Evolutionary conservation across 2,888 invertebrate species (phyloP).

Genomic region (Tortricodes alternella): DNA sequence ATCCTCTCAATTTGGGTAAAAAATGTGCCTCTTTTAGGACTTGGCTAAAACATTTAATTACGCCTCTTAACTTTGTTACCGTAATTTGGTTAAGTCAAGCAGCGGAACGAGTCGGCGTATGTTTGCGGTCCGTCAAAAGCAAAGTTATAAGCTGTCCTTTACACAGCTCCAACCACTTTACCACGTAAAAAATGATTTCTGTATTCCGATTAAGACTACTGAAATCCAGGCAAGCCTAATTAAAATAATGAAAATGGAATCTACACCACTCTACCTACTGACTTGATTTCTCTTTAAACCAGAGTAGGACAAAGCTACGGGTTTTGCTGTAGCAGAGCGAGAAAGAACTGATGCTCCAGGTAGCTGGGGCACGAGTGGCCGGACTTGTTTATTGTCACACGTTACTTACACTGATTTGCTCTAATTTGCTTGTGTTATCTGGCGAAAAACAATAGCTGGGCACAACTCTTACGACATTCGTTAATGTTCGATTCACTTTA

Average conservation of each 20-base stretch:
- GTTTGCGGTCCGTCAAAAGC: constrained; percentile 56
- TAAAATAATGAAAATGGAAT: constrained; percentile 25
- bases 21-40: background rate
- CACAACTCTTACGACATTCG: background rate
- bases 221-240: constrained; percentile 18
- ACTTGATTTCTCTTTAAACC: background rate
- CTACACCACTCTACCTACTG: constrained; percentile 2
- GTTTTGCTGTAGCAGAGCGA: background rate
- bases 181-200: no score
- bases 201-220: constrained; percentile 7
- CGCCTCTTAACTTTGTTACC: constrained; percentile 18
- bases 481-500: background rate
- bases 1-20: background rate
- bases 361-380: constrained; percentile 4
- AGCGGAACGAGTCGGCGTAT: constrained; percentile 34
- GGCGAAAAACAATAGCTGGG: constrained; percentile 8
- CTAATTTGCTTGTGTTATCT: constrained; percentile 21
- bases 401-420: constrained; percentile 13
- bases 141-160: constrained; percentile 46
- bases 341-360: constrained; percentile 14
- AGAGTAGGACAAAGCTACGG: constrained; percentile 5
- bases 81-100: constrained; percentile 7
- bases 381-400: constrained; percentile 20
- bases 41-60: constrained; percentile 11
- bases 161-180: constrained; percentile 35